Evolutionary conservation across 2,888 invertebrate genomes (phyloP), one percentile per base, ranked within the genome.

Genomic region (Protodeltote pygarga): DNA sequence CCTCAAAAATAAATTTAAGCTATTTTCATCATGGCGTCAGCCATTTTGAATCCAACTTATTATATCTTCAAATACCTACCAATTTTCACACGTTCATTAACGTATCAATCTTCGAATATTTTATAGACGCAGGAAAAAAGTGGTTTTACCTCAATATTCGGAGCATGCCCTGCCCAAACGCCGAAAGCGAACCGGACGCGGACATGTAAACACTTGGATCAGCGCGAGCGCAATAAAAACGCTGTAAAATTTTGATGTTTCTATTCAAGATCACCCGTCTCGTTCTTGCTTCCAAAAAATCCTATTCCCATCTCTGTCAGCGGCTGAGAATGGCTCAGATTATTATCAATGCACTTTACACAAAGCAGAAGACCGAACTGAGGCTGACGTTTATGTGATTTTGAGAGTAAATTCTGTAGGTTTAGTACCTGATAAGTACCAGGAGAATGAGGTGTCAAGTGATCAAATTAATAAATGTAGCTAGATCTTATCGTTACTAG

Each of bases 281-380:
- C 67, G 4, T 47, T 85, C 76, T 1, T 65, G 47, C 81, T 1
- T 15, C 3, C 8, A 0, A 0, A 4, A 3, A 40, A n/a, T 4
- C 13, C 14, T 72, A 77, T 60, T 17, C 16, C 55, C 58, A 8
- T 85, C 83, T 33, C 79, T 1, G 52, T 85, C 76, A 3, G 62
- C 79, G 50, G 67, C 79, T 76, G 81, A 86, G 87, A 88, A 87
- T 83, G 82, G 85, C 73, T 78, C 75, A 83, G 89, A 90, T 89
- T 89, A 91, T 89, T 90, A 92, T 91, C 91, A 89, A 91, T 90
- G 91, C 89, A 90, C 87, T 92, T 92, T 90, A 92, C 91, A 92
- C 84, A 89, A 91, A 91, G 86, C 91, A 92, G 91, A 92, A 88
- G 87, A 85, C 79, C 79, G 75, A 83, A 83, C 77, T 79, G 61